Percentiles rank a stretch among this genome's conserved stretches.
These are phyloP conservation scores for Euwallacea fornicatus DNA, from an alignment of 1,140 invertebrate genomes.

Conservation along the genomic window DNA sequence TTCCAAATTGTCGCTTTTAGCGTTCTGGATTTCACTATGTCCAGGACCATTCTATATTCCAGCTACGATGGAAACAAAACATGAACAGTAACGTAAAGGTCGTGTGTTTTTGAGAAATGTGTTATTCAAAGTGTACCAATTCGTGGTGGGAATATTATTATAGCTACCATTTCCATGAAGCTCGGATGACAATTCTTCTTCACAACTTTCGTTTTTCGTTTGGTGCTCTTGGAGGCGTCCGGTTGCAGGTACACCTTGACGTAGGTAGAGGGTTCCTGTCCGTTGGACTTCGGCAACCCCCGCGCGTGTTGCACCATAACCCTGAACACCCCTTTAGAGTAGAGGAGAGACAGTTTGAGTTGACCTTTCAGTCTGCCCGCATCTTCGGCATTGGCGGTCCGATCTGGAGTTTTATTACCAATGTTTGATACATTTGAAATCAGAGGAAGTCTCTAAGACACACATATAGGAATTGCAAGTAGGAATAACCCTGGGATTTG, in stretches of 20 bases:
- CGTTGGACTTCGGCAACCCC: conserved; percentile 74
- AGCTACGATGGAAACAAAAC: conserved; percentile 60
- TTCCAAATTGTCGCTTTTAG: conserved; percentile 94
- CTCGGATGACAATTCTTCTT: conserved; percentile 91
- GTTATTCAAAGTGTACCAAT: background rate
- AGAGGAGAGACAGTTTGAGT: conserved; percentile 76
- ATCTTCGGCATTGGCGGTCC: conserved; percentile 33
- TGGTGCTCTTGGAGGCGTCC: conserved; percentile 86
- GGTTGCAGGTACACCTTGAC: conserved; percentile 92
- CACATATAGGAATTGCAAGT: too few relatives aligned
- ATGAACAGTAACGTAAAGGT: background rate
- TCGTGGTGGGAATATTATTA: background rate
- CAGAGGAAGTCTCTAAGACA: too few relatives aligned
- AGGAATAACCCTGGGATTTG: too few relatives aligned
- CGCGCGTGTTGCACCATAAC: conserved; percentile 89
- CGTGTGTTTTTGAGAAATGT: too few relatives aligned
- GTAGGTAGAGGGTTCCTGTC: conserved; percentile 84
- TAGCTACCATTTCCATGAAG: conserved; percentile 94
- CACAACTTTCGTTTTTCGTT: conserved; percentile 93
- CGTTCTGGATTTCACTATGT: conserved; percentile 72
- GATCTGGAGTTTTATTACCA: conserved; percentile 6
- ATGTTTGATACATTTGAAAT: too few relatives aligned
- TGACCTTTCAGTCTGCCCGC: conserved; percentile 50
- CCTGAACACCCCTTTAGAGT: conserved; percentile 75
- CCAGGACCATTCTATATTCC: conserved; percentile 83